Conservation (phyloP, 2,888 invertebrate genomes). For the Catocala fraxini region DNA sequence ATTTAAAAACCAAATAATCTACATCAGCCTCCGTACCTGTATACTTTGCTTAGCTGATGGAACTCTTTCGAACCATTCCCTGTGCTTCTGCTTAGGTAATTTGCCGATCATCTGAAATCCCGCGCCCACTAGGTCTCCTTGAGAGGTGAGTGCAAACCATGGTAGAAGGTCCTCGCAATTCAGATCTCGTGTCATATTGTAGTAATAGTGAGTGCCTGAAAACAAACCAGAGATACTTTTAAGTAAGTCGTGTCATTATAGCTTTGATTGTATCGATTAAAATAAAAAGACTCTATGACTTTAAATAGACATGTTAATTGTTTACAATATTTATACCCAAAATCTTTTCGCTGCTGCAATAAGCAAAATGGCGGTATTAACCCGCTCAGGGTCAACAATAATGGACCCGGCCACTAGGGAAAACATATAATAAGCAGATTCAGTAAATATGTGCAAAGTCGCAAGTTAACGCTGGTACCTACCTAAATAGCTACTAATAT, state of each 20-base stretch:
- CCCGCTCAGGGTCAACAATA: no score
- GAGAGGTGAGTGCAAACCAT: slow-evolving; percentile 62
- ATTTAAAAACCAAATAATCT: background rate
- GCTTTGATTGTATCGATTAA: no score
- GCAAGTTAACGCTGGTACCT: background rate
- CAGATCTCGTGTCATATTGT: slow-evolving; percentile 60
- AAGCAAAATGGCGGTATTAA: no score
- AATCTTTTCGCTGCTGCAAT: no score
- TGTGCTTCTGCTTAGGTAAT: slow-evolving; percentile 36
- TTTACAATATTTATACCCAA: no score
- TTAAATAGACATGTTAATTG: no score
- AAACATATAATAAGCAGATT: no score
- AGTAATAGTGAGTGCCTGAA: slow-evolving; percentile 63
- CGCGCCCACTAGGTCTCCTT: slow-evolving; percentile 62
- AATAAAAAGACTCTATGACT: no score
- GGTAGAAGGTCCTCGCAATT: slow-evolving; percentile 62
- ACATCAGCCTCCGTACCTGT: slow-evolving; percentile 24
- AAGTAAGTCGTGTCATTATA: no score
- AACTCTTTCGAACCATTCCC: slow-evolving; percentile 59
- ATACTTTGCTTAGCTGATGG: slow-evolving; percentile 37
- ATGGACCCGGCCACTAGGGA: no score
- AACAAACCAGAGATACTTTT: background rate
- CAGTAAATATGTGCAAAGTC: no score
- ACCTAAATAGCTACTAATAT: background rate
- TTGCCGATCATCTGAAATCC: slow-evolving; percentile 64